phyloP scores from a whole-genome alignment of 2,888 invertebrate genomes.

The Dynastes grantii region DNA sequence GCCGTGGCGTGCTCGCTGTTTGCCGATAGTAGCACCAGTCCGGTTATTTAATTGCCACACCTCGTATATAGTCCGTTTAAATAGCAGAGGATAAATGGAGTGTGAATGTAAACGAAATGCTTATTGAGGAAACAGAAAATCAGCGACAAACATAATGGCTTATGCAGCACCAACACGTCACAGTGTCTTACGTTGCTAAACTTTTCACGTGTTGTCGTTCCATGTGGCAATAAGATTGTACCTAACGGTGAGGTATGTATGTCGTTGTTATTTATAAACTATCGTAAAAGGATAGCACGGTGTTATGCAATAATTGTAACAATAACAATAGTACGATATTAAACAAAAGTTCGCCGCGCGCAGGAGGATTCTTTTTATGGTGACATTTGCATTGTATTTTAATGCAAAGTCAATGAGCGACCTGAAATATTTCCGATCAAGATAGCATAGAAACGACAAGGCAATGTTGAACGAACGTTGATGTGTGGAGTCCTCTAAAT shows the following conservation, averaged over 20 bases:
- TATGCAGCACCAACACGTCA: too few species aligned
- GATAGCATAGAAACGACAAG: conserved; percentile 36
- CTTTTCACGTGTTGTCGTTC: too few species aligned
- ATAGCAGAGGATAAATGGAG: too few species aligned
- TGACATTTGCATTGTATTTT: conserved; percentile 39
- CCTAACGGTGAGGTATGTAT: not conserved
- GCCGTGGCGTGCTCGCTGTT: too few species aligned
- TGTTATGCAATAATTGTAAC: conserved; percentile 34
- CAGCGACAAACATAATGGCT: not conserved
- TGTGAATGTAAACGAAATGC: too few species aligned
- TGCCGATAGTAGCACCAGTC: too few species aligned
- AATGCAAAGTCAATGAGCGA: conserved; percentile 31
- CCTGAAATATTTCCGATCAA: conserved; percentile 34
- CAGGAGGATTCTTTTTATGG: conserved; percentile 19
- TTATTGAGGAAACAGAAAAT: too few species aligned
- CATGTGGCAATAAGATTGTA: not conserved
- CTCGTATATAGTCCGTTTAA: too few species aligned
- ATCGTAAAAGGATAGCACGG: conserved; percentile 3
- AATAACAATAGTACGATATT: conserved; percentile 30
- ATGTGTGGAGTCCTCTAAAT: conserved; percentile 5
- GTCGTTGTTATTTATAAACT: not conserved
- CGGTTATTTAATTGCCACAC: too few species aligned
- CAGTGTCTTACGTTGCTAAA: too few species aligned
- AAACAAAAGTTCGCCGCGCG: conserved; percentile 31
- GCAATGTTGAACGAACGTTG: conserved; percentile 36